phyloP scores from a whole-genome alignment of 2,888 invertebrate species.

The Rhodophaea formosa region DNA sequence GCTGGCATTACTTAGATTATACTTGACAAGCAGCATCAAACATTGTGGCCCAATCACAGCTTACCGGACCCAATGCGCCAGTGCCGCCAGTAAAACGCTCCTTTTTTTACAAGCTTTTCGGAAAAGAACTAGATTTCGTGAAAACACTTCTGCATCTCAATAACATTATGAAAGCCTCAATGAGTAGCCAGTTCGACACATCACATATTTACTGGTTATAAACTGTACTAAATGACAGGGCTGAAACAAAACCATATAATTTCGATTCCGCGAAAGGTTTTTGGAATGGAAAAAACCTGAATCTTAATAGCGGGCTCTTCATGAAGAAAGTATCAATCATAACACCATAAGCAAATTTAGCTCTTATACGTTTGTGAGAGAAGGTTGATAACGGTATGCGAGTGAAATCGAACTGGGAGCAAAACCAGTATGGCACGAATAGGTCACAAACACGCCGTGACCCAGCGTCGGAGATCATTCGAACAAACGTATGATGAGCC shows the following conservation, averaged over 20 bases:
- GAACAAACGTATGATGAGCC: conserved; percentile 44
- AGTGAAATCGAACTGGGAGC: conserved; percentile 34
- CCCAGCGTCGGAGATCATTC: conserved; percentile 52
- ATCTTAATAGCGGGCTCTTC: conserved; percentile 40
- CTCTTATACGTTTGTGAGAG: conserved; percentile 35
- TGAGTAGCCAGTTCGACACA: background rate
- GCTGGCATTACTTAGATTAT: too few relatives aligned
- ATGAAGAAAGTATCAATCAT: conserved; percentile 49
- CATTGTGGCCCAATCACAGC: too few relatives aligned
- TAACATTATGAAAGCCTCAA: background rate
- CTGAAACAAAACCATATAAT: conserved; percentile 21
- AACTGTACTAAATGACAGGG: conserved; percentile 14
- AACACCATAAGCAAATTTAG: conserved; percentile 35
- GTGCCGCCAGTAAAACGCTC: too few relatives aligned
- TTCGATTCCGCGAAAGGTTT: conserved; percentile 38
- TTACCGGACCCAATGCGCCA: too few relatives aligned
- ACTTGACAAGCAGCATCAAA: too few relatives aligned
- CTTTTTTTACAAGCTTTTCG: background rate
- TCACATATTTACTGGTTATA: conserved; percentile 1
- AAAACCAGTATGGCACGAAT: conserved; percentile 74
- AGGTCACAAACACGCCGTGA: conserved; percentile 69
- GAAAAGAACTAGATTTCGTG: background rate
- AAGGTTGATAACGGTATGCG: conserved; percentile 44
- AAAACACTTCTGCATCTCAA: background rate
- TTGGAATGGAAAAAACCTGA: conserved; percentile 37